Base-by-base conservation (phyloP, 2,113 vertebrate genomes). In the Passerina amoena region DNA sequence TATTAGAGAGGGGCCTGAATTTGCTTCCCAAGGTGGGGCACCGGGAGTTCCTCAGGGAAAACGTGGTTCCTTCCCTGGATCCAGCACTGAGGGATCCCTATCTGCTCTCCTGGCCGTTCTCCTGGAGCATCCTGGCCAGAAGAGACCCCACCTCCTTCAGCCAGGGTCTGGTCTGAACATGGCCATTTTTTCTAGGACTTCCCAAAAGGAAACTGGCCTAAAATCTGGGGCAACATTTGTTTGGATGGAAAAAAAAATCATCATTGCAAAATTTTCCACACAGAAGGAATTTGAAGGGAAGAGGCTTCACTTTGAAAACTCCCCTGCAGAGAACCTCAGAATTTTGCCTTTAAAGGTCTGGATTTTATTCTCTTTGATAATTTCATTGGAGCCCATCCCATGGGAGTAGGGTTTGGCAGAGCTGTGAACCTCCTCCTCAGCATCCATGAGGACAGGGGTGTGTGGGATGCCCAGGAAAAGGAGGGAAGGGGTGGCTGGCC, bases 61-160 rank as follows among this genome's bases (percentile, higher is more conserved):
- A 64, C 0, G 0, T 11, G 5, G 9, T 9, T 66, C 51, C 16
- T 17, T 17, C 47, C 20, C 27, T 75, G 53, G 45, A 12, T 44
- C 44, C 35, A 17, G 27, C 15, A 1, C 33, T 11, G 25, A 24
- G 17, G 10, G 25, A 24, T 47, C 31, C 2, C 0, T 0, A 3
- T 12, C 50, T 91, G 51, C 57, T 53, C 23, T 14, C 24, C 33
- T 7, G 16, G 51, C 30, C 13, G 0, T 2, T 45, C 14, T 25
- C 31, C 45, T 23, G 19, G 2, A 65, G 25, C 31, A 21, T 50
- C 65, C 25, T 22, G 45, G 25, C 54, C 45, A 19, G 51, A 25
- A 25, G 11, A 53, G 31, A 8, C 38, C 27, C 0, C 16, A 2
- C 6, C 7, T 76, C 33, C n/a, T 30, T 20, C 45, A 35, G 22